Evolutionary conservation across 2,113 vertebrate genomes (phyloP), one percentile per base, ranked within the genome.

Genomic region (Balaenoptera acutorostrata): DNA sequence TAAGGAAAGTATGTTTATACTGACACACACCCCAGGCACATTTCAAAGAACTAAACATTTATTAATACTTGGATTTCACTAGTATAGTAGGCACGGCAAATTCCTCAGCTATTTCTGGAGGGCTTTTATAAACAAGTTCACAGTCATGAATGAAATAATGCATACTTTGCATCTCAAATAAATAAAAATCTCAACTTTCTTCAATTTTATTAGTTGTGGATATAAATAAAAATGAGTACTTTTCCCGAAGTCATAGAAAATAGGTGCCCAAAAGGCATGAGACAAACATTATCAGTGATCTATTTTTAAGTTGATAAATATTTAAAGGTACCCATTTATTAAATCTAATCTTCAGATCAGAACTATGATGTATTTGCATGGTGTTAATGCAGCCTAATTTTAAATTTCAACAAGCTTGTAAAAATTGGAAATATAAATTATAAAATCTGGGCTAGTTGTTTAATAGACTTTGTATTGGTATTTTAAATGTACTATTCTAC

Each of bases 261-360:
- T 9, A 92, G 36, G 27, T 57, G 29, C 61, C 63, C n/a, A 72
- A 94, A 92, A 96, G 61, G 11, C 75, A 85, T 1, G 21, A 81
- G 59, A 81, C 33, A 92, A 95, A 80, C 52, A 75, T 88, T 75
- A 95, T 66, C 66, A 49, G 61, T 80, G 69, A 88, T 95, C 85
- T 97, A 94, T 94, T 97, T 97, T 97, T 97, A 94, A 97, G 81
- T 92, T 90, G 94, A 97, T 97, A 97, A 94, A 95, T 97, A 97
- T 96, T 95, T 97, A 97, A 95, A 90, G n/a, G 64, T 90, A 88
- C 25, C 84, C 71, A 49, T 72, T 90, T 97, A 85, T 88, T 96
- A 39, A 96, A 59, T 90, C 80, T 96, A 95, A 97, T 90, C 90
- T 90, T 95, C 96, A 98, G 94, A 91, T 96, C 88, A 96, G 81